These are phyloP conservation scores for Nomada lathburiana DNA, from an alignment of 2,888 invertebrate genomes.

Conservation along the genomic window DNA sequence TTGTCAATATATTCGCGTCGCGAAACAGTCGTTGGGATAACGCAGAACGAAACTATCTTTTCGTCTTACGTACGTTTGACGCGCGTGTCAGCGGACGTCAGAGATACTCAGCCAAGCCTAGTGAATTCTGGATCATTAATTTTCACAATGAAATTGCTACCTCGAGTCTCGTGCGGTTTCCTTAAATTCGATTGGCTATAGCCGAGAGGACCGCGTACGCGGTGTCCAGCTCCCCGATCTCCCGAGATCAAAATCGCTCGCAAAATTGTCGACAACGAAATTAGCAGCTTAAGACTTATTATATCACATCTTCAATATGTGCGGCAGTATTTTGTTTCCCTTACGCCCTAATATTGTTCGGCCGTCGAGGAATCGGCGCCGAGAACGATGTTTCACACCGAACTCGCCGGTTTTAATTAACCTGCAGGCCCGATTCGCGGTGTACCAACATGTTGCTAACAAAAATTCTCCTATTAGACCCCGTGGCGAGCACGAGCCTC, in stretches of 20 bases:
- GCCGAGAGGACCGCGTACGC: slow-evolving; percentile 1
- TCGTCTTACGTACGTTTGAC: background rate
- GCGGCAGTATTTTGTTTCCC: slow-evolving; percentile 75
- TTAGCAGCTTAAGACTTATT: slow-evolving; percentile 71
- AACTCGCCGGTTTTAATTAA: slow-evolving; percentile 14
- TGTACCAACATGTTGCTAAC: slow-evolving; percentile 32
- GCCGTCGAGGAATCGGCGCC: slow-evolving; percentile 31
- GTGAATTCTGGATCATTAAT: slow-evolving; percentile 35
- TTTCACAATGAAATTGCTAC: slow-evolving; percentile 40
- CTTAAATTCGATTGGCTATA: slow-evolving; percentile 32
- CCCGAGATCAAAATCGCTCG: slow-evolving; percentile 20
- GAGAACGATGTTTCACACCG: slow-evolving; percentile 51
- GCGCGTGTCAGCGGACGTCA: slow-evolving; percentile 33
- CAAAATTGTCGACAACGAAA: slow-evolving; percentile 44
- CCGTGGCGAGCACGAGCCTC: background rate
- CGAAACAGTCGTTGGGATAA: slow-evolving; percentile 65
- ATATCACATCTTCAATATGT: slow-evolving; percentile 80
- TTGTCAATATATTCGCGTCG: slow-evolving; percentile 9
- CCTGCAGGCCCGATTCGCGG: slow-evolving; percentile 15
- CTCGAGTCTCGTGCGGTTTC: slow-evolving; percentile 17
- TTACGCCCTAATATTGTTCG: slow-evolving; percentile 48
- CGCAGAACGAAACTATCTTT: slow-evolving; percentile 56
- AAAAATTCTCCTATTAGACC: slow-evolving; percentile 41
- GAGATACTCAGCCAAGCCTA: slow-evolving; percentile 43
- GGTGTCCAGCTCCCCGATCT: slow-evolving; percentile 4